A percentile compares a stretch with the other conserved stretches of the same genome.
phyloP scores from a whole-genome alignment of 2,113 vertebrate species.

The Paraplagusia blochii region DNA sequence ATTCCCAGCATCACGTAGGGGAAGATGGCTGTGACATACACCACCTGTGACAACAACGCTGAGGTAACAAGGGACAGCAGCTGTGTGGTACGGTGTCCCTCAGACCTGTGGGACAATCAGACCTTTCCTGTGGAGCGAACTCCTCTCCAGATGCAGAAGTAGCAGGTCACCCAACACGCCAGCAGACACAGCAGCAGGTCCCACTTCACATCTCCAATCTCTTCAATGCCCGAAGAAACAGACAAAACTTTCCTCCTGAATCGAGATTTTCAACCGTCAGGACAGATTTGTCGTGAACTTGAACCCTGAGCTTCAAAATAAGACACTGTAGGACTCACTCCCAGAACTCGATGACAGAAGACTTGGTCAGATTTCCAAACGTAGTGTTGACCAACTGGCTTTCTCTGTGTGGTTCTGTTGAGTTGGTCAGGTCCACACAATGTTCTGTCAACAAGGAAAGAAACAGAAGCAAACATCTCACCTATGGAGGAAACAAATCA shows the following conservation, averaged over 20 bases:
- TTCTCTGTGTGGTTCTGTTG: neutral
- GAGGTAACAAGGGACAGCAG: no score
- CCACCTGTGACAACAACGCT: conserved; percentile 22
- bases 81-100: no score
- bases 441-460: conserved; percentile 16
- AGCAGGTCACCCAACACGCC: conserved; percentile 84
- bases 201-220: conserved; percentile 83
- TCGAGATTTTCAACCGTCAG: neutral
- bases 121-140: conserved; percentile 89
- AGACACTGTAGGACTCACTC: conserved; percentile 45
- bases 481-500: no score
- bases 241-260: conserved; percentile 81
- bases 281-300: no score
- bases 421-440: conserved; percentile 42
- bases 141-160: conserved; percentile 90
- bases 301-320: neutral
- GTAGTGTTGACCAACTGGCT: conserved; percentile 9
- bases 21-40: conserved; percentile 46
- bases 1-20: conserved; percentile 40
- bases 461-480: neutral
- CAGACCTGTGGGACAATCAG: no score
- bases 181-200: conserved; percentile 85
- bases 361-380: conserved; percentile 20
- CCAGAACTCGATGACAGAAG: conserved; percentile 60
- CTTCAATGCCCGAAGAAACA: conserved; percentile 83